phyloP scores from a whole-genome alignment of 2,113 vertebrate genomes.

The Columba livia region DNA sequence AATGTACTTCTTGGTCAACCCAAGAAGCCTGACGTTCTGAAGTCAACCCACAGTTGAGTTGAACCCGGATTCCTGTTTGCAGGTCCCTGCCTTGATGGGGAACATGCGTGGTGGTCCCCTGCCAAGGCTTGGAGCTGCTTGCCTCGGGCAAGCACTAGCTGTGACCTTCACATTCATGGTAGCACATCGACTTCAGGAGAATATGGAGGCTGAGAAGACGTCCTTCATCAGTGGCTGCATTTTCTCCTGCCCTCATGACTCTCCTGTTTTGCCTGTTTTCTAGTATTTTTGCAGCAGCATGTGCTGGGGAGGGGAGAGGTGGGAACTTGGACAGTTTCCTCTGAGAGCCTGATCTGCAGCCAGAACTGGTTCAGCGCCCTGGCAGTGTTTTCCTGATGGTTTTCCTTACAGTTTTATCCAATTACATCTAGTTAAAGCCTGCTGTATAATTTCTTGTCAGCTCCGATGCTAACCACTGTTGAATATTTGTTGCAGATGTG shows the following conservation, averaged over 20 bases:
- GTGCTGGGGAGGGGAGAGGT: neutral
- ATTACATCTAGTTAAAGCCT: neutral
- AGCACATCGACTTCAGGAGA: neutral
- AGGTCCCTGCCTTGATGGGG: neutral
- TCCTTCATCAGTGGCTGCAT: neutral
- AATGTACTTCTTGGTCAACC: neutral
- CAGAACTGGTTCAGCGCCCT: neutral
- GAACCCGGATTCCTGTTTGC: neutral
- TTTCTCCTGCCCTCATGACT: neutral
- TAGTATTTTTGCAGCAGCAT: neutral
- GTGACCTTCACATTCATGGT: neutral
- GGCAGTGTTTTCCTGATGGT: neutral
- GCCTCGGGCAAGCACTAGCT: neutral
- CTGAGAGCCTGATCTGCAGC: neutral
- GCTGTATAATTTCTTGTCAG: neutral
- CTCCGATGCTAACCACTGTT: neutral
- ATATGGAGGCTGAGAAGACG: neutral
- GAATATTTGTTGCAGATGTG: neutral
- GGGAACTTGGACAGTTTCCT: neutral
- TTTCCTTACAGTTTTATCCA: neutral
- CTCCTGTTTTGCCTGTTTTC: neutral
- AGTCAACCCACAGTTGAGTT: neutral
- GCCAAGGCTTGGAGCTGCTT: neutral
- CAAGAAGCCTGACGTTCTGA: neutral
- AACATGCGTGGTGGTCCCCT: fast-evolving